phyloP scores from a whole-genome alignment of 30 jellyfish, hydroid and myxozoan genomes.

The Hydractinia symbiolongicarpus region DNA sequence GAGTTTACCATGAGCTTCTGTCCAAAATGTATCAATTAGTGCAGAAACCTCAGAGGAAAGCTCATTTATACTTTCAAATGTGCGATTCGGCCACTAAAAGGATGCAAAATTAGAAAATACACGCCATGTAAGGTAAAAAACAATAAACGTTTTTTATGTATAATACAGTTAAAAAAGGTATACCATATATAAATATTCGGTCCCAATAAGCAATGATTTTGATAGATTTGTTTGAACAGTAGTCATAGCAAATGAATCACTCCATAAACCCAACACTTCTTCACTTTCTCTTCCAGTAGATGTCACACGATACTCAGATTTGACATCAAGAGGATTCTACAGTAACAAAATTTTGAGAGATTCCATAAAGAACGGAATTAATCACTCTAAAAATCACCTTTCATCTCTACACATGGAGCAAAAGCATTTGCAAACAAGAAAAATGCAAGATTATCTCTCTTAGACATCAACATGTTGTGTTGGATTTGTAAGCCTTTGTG shows the following conservation, averaged over 20 bases:
- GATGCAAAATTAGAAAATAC: background rate
- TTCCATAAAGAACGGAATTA: too few species aligned
- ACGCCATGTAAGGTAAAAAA: background rate
- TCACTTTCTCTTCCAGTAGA: constrained; percentile 1
- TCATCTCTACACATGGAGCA: too few species aligned
- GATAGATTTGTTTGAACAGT: background rate
- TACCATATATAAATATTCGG: constrained; percentile 19
- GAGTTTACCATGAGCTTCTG: constrained; percentile 76
- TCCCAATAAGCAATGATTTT: constrained; percentile 4
- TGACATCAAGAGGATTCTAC: background rate
- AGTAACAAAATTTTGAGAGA: background rate
- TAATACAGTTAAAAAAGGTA: background rate
- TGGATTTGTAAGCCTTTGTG: too few species aligned
- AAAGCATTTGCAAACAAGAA: too few species aligned
- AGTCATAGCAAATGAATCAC: background rate
- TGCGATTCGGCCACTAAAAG: constrained; percentile 41
- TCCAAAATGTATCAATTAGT: constrained; percentile 57
- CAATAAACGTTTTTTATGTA: background rate
- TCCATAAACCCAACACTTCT: constrained; percentile 12
- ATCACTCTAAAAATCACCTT: too few species aligned
- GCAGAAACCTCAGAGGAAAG: constrained; percentile 26
- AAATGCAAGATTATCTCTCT: too few species aligned
- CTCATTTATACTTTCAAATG: background rate
- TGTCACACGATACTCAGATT: constrained; percentile 4
- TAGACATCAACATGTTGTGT: too few species aligned